A percentile compares a stretch with the other conserved stretches of the same genome.
These are phyloP conservation scores for Sarotherodon lohbergeri DNA, from an alignment of 2,113 vertebrate species.

Conservation along the genomic window DNA sequence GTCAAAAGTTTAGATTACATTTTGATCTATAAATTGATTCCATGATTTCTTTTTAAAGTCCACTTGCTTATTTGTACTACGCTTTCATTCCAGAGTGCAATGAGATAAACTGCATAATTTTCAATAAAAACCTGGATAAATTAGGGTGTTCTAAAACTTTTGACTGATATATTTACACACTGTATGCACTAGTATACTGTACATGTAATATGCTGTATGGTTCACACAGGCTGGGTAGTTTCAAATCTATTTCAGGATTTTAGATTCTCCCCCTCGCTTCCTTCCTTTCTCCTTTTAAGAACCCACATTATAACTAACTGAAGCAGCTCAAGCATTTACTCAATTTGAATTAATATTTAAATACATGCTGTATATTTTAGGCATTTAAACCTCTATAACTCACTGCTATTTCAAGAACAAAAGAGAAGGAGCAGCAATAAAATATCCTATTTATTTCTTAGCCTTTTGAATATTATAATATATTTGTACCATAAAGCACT, in stretches of 20 bases:
- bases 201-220: background rate
- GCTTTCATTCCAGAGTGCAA: background rate
- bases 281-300: background rate
- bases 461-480: background rate
- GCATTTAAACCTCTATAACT: background rate
- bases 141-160: background rate
- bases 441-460: background rate
- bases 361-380: background rate
- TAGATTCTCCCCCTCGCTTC: background rate
- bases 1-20: background rate
- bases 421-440: background rate
- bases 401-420: background rate
- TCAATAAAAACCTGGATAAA: background rate
- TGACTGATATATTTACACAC: background rate
- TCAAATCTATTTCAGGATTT: background rate
- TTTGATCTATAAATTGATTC: background rate
- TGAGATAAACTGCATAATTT: background rate
- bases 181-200: background rate
- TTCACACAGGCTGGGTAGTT: background rate
- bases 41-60: background rate
- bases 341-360: conserved; percentile 35
- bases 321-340: conserved; percentile 21
- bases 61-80: background rate
- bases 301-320: background rate
- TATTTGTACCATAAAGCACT: background rate